Evolutionary conservation across 2,888 invertebrate genomes (phyloP), one percentile per base, ranked within the genome.

Genomic region (Prosapia bicincta): DNA sequence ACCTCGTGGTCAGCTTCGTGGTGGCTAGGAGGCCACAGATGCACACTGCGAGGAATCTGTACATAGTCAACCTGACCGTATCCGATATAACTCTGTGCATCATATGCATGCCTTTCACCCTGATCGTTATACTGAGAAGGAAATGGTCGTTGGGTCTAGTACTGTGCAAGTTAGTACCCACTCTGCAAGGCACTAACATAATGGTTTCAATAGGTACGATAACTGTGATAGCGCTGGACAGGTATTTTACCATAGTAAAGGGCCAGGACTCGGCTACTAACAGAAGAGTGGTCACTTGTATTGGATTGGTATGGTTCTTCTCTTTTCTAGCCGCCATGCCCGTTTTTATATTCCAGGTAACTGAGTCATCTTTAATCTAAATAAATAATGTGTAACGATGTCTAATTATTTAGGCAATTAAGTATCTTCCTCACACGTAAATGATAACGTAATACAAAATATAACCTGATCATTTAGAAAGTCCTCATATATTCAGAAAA

Each of bases 171-270:
- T 84, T 89, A 38, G 87, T 88, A 23, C 87, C 88, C 0, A 87
- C 88, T 5, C 77, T 83, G 2, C 88, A 89, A 79, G 89, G 87
- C 1, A 86, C 88, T 78, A 89, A 88, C 81, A 87, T 89, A 54
- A 88, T 89, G 82, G 88, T 90, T 23, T 88, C 88, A 1, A 88
- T 89, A 0, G 88, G 88, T 75, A 89, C 88, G 74, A 89, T 90
- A 70, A 87, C 89, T 0, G 88, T 88, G 74, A 90, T 90, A 66
- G 84, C 85, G 10, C 80, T 85, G 25, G 86, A 86, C 77, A 82
- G 82, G 30, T 84, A 85, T 78, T 82, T 83, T 78, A 84, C 87
- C 65, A 87, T 88, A 76, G 86, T 88, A 7, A 24, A 2, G 79
- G 81, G 69, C 78, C 82, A 1, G 80, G 81, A 3, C 65, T 80